phyloP scores from a whole-genome alignment of 1,140 invertebrate genomes.

The Zophobas atratus region DNA sequence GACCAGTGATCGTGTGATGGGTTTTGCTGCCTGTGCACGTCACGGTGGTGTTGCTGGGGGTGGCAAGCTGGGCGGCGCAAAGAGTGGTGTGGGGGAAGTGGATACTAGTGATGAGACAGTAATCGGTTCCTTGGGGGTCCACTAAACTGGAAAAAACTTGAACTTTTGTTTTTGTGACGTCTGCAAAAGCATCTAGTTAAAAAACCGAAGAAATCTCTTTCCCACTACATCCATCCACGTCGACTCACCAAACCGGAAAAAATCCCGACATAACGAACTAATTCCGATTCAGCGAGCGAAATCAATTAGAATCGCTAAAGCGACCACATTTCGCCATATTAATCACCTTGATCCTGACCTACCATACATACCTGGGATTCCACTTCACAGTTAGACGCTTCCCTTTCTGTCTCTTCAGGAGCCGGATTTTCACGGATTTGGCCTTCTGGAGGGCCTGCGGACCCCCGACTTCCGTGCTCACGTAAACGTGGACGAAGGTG shows the following conservation, averaged over 20 bases:
- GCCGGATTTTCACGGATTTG: constrained; percentile 52
- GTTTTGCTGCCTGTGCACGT: constrained; percentile 72
- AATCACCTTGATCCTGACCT: constrained; percentile 39
- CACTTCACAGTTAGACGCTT: constrained; percentile 66
- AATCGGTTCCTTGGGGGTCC: constrained; percentile 73
- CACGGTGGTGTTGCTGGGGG: constrained; percentile 59
- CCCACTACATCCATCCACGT: constrained; percentile 19
- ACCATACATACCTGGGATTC: constrained; percentile 63
- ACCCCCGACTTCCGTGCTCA: constrained; percentile 64
- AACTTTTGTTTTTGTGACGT: not conserved
- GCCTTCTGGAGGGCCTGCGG: constrained; percentile 58
- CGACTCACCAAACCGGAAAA: constrained; percentile 13
- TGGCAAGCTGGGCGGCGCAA: constrained; percentile 68
- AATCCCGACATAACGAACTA: constrained; percentile 47
- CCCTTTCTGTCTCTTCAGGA: constrained; percentile 60
- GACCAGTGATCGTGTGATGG: constrained; percentile 72
- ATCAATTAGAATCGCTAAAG: constrained; percentile 44
- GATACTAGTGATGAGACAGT: constrained; percentile 74
- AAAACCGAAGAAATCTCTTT: constrained; percentile 5
- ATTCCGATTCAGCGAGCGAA: constrained; percentile 48
- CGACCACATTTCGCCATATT: constrained; percentile 45
- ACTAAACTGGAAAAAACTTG: constrained; percentile 69
- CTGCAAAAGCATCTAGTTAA: not conserved
- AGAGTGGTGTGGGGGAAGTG: constrained; percentile 72
- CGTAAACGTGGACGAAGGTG: constrained; percentile 66